Evolutionary conservation across 2,113 vertebrate genomes (phyloP).

Genomic region (Plecturocebus donacophilus): DNA sequence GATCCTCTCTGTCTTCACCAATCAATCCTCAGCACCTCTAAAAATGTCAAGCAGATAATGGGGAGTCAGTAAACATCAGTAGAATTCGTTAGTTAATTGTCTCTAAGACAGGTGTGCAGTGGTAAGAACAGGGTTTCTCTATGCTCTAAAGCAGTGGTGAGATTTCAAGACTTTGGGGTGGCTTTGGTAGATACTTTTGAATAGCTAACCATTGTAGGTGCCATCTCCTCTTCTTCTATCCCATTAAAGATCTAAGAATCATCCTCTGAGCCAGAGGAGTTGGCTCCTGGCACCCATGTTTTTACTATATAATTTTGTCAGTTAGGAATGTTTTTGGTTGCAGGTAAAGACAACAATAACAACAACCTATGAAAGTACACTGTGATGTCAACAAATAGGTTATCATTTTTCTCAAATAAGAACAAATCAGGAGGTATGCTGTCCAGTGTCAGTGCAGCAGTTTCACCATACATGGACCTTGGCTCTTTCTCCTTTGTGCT

Average conservation of each 20-base stretch:
- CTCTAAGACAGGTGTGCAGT: background rate
- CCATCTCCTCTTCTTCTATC: no score
- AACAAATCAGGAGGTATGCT: background rate
- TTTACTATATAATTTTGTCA: background rate
- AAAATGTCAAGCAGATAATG: background rate
- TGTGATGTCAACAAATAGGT: background rate
- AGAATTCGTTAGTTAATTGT: slow-evolving; percentile 9
- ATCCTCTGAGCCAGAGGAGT: background rate
- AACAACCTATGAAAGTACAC: background rate
- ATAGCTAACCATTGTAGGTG: background rate
- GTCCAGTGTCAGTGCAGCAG: background rate
- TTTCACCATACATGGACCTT: background rate
- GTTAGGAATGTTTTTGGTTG: slow-evolving; percentile 7
- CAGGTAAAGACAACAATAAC: background rate
- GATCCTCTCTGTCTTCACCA: background rate
- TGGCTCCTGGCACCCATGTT: background rate
- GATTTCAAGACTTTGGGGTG: background rate
- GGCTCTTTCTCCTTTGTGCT: background rate
- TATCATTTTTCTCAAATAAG: background rate
- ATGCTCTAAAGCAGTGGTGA: background rate
- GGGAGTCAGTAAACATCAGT: background rate
- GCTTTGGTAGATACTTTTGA: background rate
- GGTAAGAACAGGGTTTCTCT: background rate
- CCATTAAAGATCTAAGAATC: background rate
- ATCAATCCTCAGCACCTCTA: background rate